phyloP scores from a whole-genome alignment of 2,113 vertebrate species.

The Aramus guarauna region DNA sequence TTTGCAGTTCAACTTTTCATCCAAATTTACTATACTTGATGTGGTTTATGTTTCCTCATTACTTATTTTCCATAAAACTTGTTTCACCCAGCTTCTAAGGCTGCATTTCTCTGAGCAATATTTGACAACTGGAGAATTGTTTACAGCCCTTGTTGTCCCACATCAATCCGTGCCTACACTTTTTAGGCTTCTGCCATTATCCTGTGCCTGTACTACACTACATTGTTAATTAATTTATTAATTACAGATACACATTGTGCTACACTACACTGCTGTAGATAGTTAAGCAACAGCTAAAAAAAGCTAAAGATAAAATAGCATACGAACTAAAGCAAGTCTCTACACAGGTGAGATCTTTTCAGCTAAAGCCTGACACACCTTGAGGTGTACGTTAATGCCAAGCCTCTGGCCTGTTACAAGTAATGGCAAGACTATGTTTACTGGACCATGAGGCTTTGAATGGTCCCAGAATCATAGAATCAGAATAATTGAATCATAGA shows the following conservation, averaged over 20 bases:
- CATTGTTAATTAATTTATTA: background rate
- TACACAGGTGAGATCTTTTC: background rate
- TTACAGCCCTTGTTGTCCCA: background rate
- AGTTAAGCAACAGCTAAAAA: background rate
- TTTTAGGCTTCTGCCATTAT: background rate
- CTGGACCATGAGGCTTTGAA: background rate
- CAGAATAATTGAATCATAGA: too few species aligned
- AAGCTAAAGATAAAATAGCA: background rate
- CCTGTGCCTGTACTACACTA: too few species aligned
- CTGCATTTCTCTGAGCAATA: background rate
- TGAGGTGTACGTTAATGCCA: background rate
- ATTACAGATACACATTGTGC: background rate
- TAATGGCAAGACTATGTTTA: background rate
- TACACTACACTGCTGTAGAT: background rate
- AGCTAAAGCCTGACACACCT: background rate
- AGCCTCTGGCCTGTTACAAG: accelerated
- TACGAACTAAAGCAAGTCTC: background rate
- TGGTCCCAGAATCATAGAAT: too few species aligned
- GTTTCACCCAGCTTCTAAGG: background rate
- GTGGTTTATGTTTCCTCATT: background rate
- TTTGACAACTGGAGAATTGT: background rate
- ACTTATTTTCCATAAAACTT: background rate
- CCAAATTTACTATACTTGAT: background rate
- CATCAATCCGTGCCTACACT: accelerated
- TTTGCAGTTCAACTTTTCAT: background rate